Percentiles rank a stretch among this genome's conserved stretches.
Evolutionary conservation across 1,140 invertebrate species (phyloP).

Genomic region (Drosophila lowei): DNA sequence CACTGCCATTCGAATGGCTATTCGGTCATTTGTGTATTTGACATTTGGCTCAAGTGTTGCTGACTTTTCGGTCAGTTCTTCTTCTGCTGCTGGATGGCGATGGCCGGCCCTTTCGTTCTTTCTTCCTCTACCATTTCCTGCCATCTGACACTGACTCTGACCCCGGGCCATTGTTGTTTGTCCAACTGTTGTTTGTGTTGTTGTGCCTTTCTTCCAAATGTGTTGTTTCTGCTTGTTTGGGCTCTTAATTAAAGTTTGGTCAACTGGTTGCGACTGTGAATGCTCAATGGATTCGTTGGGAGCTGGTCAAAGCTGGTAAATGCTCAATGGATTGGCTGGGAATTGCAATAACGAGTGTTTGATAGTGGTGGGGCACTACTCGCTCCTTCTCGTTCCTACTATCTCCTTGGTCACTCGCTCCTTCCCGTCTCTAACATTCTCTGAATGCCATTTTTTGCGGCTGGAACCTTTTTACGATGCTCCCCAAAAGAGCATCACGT

Average conservation of each 20-base stretch:
- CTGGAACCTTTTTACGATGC: constrained; percentile 34
- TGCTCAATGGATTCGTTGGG: constrained; percentile 44
- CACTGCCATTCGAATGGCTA: constrained; percentile 5
- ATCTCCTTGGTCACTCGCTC: neutral
- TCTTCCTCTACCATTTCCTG: neutral
- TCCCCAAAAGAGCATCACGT: constrained; percentile 73
- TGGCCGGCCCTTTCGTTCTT: neutral
- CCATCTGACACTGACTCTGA: neutral
- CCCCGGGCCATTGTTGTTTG: constrained; percentile 51
- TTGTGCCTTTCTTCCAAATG: constrained; percentile 4
- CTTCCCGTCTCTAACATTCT: constrained; percentile 22
- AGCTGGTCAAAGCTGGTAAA: constrained; percentile 14
- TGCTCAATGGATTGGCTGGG: constrained; percentile 28
- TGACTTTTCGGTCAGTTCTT: constrained; percentile 74
- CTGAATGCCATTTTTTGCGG: constrained; percentile 18
- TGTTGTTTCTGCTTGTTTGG: constrained; percentile 18
- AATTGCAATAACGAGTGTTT: constrained; percentile 10
- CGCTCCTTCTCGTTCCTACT: constrained; percentile 4
- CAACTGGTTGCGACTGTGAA: constrained; percentile 52
- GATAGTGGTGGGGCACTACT: neutral
- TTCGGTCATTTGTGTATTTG: constrained; percentile 74
- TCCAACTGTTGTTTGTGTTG: constrained; percentile 29
- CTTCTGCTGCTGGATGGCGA: neutral
- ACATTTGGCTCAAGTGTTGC: constrained; percentile 81
- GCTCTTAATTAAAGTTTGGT: constrained; percentile 75